Conservation (phyloP, 2,113 vertebrate species). For the Balaeniceps rex region DNA sequence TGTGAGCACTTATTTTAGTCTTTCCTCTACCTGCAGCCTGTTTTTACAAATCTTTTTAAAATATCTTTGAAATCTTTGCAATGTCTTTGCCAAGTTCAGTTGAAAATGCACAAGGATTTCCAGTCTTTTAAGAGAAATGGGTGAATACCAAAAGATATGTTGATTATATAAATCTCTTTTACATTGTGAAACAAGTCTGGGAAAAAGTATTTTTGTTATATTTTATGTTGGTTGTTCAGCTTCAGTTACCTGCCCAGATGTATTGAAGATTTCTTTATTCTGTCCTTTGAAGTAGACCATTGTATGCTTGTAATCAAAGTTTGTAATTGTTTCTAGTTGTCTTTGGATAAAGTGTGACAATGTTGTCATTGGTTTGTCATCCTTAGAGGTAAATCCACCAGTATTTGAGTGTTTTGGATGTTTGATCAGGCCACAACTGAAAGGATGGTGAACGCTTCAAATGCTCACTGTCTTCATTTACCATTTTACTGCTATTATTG, state of each 20-base stretch:
- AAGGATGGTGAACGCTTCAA: neutral
- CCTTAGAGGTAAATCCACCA: neutral
- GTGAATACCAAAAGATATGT: neutral
- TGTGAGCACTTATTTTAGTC: neutral
- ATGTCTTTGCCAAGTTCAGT: neutral
- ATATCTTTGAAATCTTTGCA: neutral
- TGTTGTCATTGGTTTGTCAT: neutral
- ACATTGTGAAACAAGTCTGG: neutral
- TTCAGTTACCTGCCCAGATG: neutral
- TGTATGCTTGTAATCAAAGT: neutral
- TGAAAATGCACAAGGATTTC: neutral
- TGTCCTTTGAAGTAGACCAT: neutral
- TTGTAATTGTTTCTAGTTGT: neutral
- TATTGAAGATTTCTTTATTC: neutral
- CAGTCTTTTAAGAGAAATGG: neutral
- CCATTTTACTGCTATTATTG: neutral
- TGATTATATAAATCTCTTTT: neutral
- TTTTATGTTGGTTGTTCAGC: neutral
- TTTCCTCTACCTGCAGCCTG: neutral
- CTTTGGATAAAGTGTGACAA: neutral
- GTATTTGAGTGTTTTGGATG: neutral
- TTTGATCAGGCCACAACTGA: neutral
- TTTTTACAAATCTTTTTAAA: neutral
- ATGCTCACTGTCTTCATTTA: neutral
- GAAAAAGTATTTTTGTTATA: neutral